Conservation (phyloP, 2,797 vertebrate genomes). For the Harpagifer antarcticus region DNA sequence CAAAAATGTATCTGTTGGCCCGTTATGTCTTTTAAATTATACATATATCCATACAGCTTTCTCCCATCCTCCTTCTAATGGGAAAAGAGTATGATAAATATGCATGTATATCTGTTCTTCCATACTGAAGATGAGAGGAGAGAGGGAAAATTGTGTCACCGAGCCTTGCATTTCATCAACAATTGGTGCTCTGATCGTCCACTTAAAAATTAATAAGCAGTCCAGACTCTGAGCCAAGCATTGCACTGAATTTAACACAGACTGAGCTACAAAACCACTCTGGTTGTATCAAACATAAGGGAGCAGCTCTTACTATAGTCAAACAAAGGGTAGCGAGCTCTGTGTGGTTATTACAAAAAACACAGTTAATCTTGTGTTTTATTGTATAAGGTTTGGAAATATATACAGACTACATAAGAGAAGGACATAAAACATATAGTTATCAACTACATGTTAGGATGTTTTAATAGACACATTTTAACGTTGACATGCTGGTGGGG, state of each 20-base stretch:
- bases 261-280: constrained; percentile 7
- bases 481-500: neutral
- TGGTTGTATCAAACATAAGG: constrained; percentile 36
- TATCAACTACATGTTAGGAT: neutral
- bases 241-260: constrained; percentile 57
- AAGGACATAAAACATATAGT: neutral
- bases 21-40: constrained; percentile 37
- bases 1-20: constrained; percentile 13
- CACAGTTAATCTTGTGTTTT: neutral
- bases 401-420: neutral
- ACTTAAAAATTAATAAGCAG: constrained; percentile 70
- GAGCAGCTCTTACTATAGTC: constrained; percentile 11
- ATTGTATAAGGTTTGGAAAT: neutral
- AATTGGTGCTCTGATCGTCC: constrained; percentile 61
- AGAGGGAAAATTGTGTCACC: constrained; percentile 61
- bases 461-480: neutral
- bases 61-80: constrained; percentile 16
- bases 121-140: constrained; percentile 49
- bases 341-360: neutral
- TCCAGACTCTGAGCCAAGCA: constrained; percentile 42
- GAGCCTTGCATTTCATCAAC: constrained; percentile 66
- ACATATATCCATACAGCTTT: constrained; percentile 26
- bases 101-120: constrained; percentile 60
- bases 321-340: neutral
- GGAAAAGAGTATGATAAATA: constrained; percentile 59